These are phyloP conservation scores for Phyllotreta striolata DNA, from an alignment of 2,888 invertebrate species.

Conservation along the genomic window DNA sequence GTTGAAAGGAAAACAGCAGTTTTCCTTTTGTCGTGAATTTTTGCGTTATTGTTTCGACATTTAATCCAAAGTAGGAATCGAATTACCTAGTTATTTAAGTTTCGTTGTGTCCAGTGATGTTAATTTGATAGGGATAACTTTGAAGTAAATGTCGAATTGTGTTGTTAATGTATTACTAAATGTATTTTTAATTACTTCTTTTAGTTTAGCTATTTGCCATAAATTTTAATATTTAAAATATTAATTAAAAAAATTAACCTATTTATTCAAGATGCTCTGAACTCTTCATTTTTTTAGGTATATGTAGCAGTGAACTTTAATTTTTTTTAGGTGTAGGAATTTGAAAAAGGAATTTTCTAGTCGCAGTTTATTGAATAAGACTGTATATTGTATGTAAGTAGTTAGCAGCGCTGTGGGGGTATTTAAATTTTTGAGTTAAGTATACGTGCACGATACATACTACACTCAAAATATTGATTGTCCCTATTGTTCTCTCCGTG, in stretches of 20 bases:
- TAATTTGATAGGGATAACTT: too few species aligned
- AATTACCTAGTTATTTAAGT: neutral
- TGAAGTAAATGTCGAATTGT: too few species aligned
- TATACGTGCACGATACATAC: too few species aligned
- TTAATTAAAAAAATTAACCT: conserved; percentile 20
- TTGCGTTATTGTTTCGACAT: neutral
- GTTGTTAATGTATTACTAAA: too few species aligned
- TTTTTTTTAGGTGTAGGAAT: conserved; percentile 37
- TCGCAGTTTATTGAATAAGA: conserved; percentile 36
- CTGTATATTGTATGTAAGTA: conserved; percentile 39
- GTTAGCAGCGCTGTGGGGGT: neutral
- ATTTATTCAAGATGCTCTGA: conserved; percentile 6
- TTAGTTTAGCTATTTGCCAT: neutral
- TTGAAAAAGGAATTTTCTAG: conserved; percentile 45
- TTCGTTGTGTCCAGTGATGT: neutral
- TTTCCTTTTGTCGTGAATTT: neutral
- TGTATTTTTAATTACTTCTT: too few species aligned
- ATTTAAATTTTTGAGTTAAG: too few species aligned
- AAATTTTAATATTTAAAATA: conserved; percentile 4
- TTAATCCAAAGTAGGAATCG: neutral
- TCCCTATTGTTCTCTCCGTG: conserved; percentile 33
- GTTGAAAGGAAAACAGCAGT: neutral
- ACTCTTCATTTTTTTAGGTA: too few species aligned
- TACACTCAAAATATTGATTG: too few species aligned
- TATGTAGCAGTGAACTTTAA: conserved; percentile 1